phyloP scores from a whole-genome alignment of 2,888 invertebrate genomes.

The Rhyacophila evoluta region DNA sequence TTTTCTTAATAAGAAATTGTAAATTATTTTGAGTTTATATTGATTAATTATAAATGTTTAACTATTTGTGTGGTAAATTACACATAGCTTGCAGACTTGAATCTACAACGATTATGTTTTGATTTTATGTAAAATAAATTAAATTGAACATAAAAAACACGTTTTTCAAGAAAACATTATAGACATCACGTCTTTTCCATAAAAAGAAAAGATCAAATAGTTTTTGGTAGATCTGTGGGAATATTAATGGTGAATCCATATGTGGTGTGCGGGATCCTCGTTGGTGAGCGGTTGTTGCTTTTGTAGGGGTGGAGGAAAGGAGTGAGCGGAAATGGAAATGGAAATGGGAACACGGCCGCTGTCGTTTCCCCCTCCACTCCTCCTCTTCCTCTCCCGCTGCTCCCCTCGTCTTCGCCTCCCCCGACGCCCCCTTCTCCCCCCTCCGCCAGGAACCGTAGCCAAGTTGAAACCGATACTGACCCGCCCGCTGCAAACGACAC shows the following conservation, averaged over 20 bases:
- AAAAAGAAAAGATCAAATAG: neutral
- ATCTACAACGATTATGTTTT: no score
- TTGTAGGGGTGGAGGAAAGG: constrained; percentile 55
- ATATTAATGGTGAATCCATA: neutral
- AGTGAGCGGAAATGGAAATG: constrained; percentile 30
- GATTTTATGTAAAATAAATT: neutral
- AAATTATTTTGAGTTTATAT: no score
- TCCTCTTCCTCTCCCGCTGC: constrained; percentile 44
- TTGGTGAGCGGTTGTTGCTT: constrained; percentile 35
- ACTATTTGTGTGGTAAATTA: neutral
- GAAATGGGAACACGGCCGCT: constrained; percentile 25
- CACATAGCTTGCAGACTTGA: neutral
- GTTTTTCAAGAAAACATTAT: no score
- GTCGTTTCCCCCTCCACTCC: constrained; percentile 46
- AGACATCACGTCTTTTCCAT: neutral
- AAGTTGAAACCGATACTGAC: constrained; percentile 17
- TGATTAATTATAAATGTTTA: neutral
- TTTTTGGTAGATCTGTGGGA: neutral
- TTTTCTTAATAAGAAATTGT: no score
- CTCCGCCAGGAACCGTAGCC: neutral
- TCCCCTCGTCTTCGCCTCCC: constrained; percentile 40
- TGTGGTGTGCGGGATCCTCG: constrained; percentile 32
- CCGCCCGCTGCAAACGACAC: constrained; percentile 40
- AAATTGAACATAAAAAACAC: neutral
- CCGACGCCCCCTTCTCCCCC: constrained; percentile 40